Evolutionary conservation across 2,113 vertebrate species (phyloP).

Genomic region (Dolichotis patagonum): DNA sequence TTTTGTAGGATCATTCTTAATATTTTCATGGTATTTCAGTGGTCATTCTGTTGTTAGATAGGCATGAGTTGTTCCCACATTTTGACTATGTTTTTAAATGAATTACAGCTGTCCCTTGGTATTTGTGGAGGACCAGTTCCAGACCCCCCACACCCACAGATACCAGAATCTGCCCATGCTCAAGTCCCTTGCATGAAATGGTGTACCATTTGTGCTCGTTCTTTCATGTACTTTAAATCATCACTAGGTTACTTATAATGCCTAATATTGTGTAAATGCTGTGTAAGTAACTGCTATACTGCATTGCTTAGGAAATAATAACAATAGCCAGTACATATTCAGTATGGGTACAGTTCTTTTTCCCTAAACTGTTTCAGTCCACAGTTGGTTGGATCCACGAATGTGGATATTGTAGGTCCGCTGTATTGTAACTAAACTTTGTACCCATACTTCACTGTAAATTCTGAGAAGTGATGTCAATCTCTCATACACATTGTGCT

Average conservation of each 20-base stretch:
- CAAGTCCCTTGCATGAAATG: not conserved
- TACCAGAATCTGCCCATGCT: not conserved
- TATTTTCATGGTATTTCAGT: not conserved
- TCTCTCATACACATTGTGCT: not conserved
- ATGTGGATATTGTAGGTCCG: no score
- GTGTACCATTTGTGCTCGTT: not conserved
- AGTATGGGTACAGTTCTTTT: not conserved
- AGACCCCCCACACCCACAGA: not conserved
- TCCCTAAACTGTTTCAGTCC: not conserved
- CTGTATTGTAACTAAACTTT: not conserved
- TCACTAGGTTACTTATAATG: not conserved
- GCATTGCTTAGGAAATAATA: not conserved
- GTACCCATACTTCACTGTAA: not conserved
- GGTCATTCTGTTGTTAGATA: not conserved
- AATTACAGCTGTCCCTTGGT: not conserved
- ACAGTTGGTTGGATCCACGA: not conserved
- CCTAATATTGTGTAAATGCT: not conserved
- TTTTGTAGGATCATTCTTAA: slow-evolving; percentile 40
- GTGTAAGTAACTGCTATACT: not conserved
- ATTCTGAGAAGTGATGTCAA: not conserved
- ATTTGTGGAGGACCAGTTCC: not conserved
- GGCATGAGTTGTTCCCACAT: slow-evolving; percentile 18
- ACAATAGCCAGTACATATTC: not conserved
- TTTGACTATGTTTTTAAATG: not conserved
- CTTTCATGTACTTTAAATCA: not conserved